phyloP scores from a whole-genome alignment of 2,888 invertebrate species.

The Agrotis ipsilon region DNA sequence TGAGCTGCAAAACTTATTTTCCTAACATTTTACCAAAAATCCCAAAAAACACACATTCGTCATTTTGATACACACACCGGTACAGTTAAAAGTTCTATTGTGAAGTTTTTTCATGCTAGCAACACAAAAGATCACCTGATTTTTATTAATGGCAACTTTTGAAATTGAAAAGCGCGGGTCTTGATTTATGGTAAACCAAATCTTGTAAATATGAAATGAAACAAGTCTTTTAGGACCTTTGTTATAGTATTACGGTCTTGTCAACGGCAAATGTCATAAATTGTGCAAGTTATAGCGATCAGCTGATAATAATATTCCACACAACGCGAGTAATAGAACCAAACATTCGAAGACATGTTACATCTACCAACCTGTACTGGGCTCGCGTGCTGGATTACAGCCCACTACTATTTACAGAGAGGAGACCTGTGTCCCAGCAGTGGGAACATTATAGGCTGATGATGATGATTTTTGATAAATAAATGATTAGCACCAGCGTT shows the following conservation, averaged over 20 bases:
- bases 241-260: conserved; percentile 1
- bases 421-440: no score
- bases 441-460: no score
- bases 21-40: not conserved
- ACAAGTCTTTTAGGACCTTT: not conserved
- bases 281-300: not conserved
- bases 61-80: conserved; percentile 1
- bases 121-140: conserved; percentile 59
- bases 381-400: no score
- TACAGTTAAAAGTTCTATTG: conserved; percentile 39
- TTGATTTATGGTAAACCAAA: conserved; percentile 28
- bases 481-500: no score
- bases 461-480: no score
- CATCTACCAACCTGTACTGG: no score
- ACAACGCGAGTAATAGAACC: no score
- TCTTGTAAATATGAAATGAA: conserved; percentile 27
- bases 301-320: no score
- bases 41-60: conserved; percentile 12
- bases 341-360: no score
- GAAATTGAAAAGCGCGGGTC: conserved; percentile 15
- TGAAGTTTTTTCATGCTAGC: conserved; percentile 32
- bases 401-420: no score
- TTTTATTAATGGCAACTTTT: conserved; percentile 51
- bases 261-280: conserved; percentile 1
- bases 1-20: no score